Conservation (phyloP, 2,113 vertebrate species). For the Rutilus rutilus region DNA sequence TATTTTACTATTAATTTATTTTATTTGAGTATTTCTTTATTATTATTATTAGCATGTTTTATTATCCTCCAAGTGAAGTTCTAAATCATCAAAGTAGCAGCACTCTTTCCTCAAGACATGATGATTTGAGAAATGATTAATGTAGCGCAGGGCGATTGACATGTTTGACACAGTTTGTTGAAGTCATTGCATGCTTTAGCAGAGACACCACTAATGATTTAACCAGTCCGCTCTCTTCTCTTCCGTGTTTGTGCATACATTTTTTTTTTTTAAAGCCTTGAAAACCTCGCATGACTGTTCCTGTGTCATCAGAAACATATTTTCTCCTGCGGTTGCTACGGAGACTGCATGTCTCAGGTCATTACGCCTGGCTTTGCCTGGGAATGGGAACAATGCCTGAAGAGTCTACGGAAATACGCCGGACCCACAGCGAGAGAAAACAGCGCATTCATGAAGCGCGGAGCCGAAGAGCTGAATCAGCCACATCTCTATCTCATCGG, state of each 20-base stretch:
- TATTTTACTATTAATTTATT: too few relatives aligned
- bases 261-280: neutral
- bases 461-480: conserved; percentile 27
- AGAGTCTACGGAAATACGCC: neutral
- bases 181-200: too few relatives aligned
- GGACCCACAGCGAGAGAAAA: too few relatives aligned
- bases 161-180: neutral
- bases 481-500: neutral
- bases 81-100: too few relatives aligned
- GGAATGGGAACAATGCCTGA: conserved; percentile 28
- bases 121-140: too few relatives aligned
- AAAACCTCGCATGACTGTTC: neutral
- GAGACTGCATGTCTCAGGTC: conserved; percentile 9
- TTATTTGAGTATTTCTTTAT: too few relatives aligned
- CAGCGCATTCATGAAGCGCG: neutral
- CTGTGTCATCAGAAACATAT: neutral
- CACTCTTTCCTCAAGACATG: too few relatives aligned
- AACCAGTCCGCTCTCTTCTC: neutral
- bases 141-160: neutral
- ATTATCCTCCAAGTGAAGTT: too few relatives aligned
- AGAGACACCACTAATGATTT: neutral
- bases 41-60: too few relatives aligned
- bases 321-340: neutral
- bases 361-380: neutral
- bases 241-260: neutral